Base-by-base conservation (phyloP, 2,113 vertebrate species). In the Anas platyrhynchos region DNA sequence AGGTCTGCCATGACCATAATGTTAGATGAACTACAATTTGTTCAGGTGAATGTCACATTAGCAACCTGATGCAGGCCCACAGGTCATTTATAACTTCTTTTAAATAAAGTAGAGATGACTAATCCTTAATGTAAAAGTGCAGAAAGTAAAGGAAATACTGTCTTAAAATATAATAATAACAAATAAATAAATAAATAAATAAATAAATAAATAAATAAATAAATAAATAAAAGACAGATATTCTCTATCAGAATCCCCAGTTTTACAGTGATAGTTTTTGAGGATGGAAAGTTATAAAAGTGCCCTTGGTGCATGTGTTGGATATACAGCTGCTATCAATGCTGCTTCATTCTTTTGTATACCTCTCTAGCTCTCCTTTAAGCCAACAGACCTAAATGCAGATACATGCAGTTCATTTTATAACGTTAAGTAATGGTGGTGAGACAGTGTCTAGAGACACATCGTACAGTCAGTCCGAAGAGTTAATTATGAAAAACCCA, bases 21-120 rank as follows among this genome's bases (percentile, higher is more conserved):
- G 9, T 81, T 74, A 68, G 68, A 88, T 74, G 18, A 83, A 43
- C 46, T 75, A 55, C 52, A 44, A 66, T 92, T 73, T 88, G 25
- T 91, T 78, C 86, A 84, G 88, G 66, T 75, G 66, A 86, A 86
- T 82, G 92, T 75, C 88, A 86, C 20, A 73, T 41, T 72, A 78
- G 32, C 55, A 94, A 13, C 74, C 76, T 76, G 83, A 89, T 58
- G 72, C 59, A 91, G 88, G 23, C 36, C 50, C 26, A 83, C 8
- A 2, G 3, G 79, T 52, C 54, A 88, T 12, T 67, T 61, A 62
- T 54, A 66, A 67, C 31, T 67, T 62, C 14, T 87, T 81, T 61
- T 41, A 87, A 89, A 59, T 48, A 22, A 63, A 58, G 21, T 11
- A 74, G 22, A 77, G 61, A n/a, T 50, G 62, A 81, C 31, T 41